Conservation (phyloP, 2,888 invertebrate species). For the Barypeithes pellucidus region DNA sequence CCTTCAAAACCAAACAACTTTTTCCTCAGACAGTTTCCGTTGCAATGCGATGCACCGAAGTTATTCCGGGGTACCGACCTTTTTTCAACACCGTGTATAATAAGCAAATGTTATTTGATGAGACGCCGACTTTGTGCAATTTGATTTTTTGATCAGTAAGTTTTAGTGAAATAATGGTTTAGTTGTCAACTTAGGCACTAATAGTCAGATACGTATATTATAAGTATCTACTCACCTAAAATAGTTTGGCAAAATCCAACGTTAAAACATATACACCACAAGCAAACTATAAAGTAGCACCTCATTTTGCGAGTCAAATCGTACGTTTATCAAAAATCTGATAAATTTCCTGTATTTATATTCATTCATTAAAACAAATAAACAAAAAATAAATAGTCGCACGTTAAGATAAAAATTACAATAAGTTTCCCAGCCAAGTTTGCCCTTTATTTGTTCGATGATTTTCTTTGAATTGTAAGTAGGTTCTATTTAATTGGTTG, state of each 20-base stretch:
- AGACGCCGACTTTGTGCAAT: no score
- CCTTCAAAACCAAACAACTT: no score
- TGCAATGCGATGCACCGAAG: no score
- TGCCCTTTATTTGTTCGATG: slow-evolving; percentile 5
- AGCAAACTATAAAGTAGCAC: neutral
- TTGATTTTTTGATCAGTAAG: no score
- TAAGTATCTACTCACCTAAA: slow-evolving; percentile 2
- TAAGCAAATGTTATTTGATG: no score
- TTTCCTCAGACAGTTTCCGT: no score
- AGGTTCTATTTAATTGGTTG: neutral
- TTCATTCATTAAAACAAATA: slow-evolving; percentile 10
- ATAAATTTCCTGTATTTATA: slow-evolving; percentile 2
- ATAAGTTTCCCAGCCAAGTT: neutral
- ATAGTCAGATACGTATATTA: no score
- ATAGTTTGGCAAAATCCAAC: slow-evolving; percentile 3
- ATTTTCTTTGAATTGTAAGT: neutral
- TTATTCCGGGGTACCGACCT: no score
- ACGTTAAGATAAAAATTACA: slow-evolving; percentile 4
- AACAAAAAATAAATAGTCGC: neutral
- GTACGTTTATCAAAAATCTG: neutral
- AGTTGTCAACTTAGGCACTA: no score
- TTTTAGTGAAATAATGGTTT: no score
- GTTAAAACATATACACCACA: neutral
- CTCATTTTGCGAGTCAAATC: neutral
- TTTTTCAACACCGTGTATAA: no score